Evolutionary conservation across 2,797 vertebrate species (phyloP).

Genomic region (Botia almorhae): DNA sequence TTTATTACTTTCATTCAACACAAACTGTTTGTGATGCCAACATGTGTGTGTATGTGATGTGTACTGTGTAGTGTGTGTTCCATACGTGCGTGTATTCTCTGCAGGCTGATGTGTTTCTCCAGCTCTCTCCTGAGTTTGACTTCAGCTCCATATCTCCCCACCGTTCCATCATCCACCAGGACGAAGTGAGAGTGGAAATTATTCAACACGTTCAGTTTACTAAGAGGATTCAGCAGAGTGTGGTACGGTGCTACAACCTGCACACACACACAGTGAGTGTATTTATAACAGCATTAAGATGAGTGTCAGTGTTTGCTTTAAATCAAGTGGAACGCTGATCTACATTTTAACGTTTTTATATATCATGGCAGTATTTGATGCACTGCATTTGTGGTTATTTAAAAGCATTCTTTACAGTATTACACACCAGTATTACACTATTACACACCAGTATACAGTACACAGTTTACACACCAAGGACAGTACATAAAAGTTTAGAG

Average conservation of each 20-base stretch:
- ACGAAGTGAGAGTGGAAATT: constrained; percentile 98
- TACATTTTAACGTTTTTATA: too few relatives aligned
- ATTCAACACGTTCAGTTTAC: constrained; percentile 96
- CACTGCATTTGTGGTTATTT: too few relatives aligned
- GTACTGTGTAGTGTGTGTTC: not conserved
- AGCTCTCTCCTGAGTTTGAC: constrained; percentile 91
- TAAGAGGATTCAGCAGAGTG: constrained; percentile 95
- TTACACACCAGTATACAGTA: too few relatives aligned
- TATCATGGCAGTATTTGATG: too few relatives aligned
- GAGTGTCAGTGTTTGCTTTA: too few relatives aligned
- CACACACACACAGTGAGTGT: constrained; percentile 30
- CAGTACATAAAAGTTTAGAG: too few relatives aligned
- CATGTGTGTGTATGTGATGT: not conserved
- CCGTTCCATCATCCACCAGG: constrained; percentile 97
- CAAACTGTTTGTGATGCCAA: not conserved
- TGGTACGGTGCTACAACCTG: constrained; percentile 97
- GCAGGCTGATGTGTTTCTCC: constrained; percentile 97
- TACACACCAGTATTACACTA: too few relatives aligned
- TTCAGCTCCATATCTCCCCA: constrained; percentile 96
- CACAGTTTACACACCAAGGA: too few relatives aligned
- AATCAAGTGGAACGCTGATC: too few relatives aligned
- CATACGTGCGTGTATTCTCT: constrained; percentile 97
- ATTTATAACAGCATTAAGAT: too few relatives aligned
- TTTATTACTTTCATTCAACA: not conserved
- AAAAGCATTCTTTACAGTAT: too few relatives aligned